Evolutionary conservation across 1,140 invertebrate species (phyloP).

Genomic region (Branchinecta lindahli): DNA sequence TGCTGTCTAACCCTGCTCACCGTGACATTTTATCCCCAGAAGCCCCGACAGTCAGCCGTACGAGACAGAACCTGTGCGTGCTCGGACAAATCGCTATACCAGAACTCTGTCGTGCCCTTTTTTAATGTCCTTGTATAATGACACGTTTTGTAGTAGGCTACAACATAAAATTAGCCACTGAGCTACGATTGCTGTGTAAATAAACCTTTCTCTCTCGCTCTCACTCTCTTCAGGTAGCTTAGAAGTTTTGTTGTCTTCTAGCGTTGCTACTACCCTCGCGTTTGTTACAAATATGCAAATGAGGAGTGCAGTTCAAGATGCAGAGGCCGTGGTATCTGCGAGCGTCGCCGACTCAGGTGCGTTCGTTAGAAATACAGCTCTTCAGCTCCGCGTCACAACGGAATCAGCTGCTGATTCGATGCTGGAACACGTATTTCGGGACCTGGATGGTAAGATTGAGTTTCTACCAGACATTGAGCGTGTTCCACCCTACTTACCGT

Average conservation of each 20-base stretch:
- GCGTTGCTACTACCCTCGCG: not conserved
- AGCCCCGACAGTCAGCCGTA: too few species aligned
- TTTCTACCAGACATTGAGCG: too few species aligned
- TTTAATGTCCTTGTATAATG: not conserved
- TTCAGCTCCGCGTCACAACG: not conserved
- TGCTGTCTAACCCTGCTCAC: too few species aligned
- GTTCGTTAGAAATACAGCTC: not conserved
- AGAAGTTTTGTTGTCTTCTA: not conserved
- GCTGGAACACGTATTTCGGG: not conserved
- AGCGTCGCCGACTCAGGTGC: not conserved
- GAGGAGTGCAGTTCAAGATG: not conserved
- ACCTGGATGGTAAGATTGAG: not conserved
- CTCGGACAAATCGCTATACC: not conserved
- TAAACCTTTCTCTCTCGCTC: too few species aligned
- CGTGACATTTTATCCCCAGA: too few species aligned
- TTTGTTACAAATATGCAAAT: not conserved
- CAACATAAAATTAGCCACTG: not conserved
- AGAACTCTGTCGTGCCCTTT: too few species aligned
- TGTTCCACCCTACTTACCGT: too few species aligned
- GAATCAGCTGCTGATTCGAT: not conserved
- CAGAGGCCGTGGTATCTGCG: not conserved
- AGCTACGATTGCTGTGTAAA: not conserved
- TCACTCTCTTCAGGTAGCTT: not conserved
- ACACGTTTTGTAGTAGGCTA: too few species aligned
- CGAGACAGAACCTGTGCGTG: not conserved